These are phyloP conservation scores for Cybosia mesomella DNA, from an alignment of 2,888 invertebrate genomes.

Conservation along the genomic window DNA sequence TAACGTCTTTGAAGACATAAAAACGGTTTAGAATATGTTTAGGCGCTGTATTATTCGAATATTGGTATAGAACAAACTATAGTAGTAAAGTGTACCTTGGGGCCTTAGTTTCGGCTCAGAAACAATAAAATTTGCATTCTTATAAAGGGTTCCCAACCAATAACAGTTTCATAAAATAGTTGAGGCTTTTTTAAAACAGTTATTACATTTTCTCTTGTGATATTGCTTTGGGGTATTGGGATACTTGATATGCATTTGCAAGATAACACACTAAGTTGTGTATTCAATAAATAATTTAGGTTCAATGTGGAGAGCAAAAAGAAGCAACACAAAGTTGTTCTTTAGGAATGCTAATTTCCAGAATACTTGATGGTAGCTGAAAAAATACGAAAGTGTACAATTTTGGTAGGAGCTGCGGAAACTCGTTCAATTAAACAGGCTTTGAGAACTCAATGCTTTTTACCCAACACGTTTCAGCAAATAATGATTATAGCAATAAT, in stretches of 20 bases:
- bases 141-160: conserved; percentile 63
- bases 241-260: conserved; percentile 22
- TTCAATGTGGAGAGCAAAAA: background rate
- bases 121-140: conserved; percentile 73
- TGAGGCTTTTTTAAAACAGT: conserved; percentile 35
- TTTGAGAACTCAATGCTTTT: background rate
- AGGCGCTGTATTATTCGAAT: conserved; percentile 35
- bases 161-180: conserved; percentile 56
- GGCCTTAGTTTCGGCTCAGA: conserved; percentile 55
- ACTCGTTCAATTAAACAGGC: background rate
- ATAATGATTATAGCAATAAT: background rate
- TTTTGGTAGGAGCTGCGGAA: background rate
- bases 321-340: background rate
- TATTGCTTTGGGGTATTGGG: conserved; percentile 20
- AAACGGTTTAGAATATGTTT: conserved; percentile 29
- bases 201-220: conserved; percentile 26
- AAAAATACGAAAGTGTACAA: background rate
- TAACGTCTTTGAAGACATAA: conserved; percentile 25
- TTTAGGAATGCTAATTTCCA: background rate
- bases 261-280: background rate
- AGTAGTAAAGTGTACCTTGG: conserved; percentile 62
- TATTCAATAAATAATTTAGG: conserved; percentile 17
- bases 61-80: conserved; percentile 49
- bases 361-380: background rate
- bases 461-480: background rate